phyloP scores from a whole-genome alignment of 2,797 vertebrate genomes.

The Leptoclinus maculatus region DNA sequence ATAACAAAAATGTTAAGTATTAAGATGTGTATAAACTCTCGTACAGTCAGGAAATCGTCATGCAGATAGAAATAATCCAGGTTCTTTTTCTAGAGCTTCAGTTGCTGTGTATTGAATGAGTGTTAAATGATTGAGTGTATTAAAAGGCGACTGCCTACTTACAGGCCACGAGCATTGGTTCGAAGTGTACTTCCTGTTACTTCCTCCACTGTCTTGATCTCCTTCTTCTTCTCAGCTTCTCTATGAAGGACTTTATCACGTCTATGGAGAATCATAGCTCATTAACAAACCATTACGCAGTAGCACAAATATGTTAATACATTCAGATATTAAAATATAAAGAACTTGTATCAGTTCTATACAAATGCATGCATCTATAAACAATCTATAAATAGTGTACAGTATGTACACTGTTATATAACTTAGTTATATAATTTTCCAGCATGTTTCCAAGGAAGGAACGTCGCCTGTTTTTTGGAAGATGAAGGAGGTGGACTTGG shows the following conservation, averaged over 20 bases:
- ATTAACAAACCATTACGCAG: neutral
- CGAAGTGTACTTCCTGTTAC: slow-evolving; percentile 55
- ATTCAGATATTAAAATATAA: neutral
- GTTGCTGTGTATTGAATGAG: neutral
- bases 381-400: neutral
- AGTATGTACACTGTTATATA: neutral
- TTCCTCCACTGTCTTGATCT: slow-evolving; percentile 69
- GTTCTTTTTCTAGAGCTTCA: neutral
- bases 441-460: neutral
- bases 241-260: slow-evolving; percentile 79
- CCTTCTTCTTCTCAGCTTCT: slow-evolving; percentile 65
- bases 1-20: neutral
- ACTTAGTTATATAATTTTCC: neutral
- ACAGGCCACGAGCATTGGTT: slow-evolving; percentile 54
- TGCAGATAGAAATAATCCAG: neutral
- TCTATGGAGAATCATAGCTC: slow-evolving; percentile 55
- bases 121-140: neutral
- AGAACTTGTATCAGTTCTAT: neutral
- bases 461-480: neutral
- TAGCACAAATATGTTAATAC: neutral
- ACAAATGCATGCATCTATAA: neutral
- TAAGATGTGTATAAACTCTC: neutral
- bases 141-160: slow-evolving; percentile 31
- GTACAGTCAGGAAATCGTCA: neutral
- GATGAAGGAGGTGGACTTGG: neutral